These are phyloP conservation scores for Stegostoma tigrinum DNA, from an alignment of 2,113 vertebrate species.

Conservation along the genomic window DNA sequence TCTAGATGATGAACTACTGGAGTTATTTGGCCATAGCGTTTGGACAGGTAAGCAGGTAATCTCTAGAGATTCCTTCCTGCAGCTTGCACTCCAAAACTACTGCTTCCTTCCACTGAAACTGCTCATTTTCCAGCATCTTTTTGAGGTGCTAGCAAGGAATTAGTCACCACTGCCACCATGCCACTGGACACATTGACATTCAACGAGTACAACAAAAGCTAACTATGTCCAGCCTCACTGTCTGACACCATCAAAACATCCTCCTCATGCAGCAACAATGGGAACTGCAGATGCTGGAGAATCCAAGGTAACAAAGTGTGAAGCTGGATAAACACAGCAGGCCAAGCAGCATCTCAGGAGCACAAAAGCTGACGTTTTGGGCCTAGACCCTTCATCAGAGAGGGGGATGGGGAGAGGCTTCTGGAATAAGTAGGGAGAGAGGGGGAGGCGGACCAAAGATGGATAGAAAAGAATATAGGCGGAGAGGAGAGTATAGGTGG, in stretches of 20 bases:
- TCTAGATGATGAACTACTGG: neutral
- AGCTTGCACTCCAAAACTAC: neutral
- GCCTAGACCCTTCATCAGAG: too few relatives aligned
- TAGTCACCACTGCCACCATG: neutral
- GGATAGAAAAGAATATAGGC: too few relatives aligned
- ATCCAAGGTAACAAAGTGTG: too few relatives aligned
- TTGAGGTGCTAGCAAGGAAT: neutral
- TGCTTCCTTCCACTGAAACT: neutral
- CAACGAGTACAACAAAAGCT: neutral
- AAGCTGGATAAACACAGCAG: too few relatives aligned
- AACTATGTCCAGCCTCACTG: neutral
- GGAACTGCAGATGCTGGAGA: too few relatives aligned
- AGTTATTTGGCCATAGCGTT: neutral
- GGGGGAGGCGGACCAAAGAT: too few relatives aligned
- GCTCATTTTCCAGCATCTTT: neutral
- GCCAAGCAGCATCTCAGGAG: too few relatives aligned
- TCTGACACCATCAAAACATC: neutral
- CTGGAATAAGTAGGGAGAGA: too few relatives aligned
- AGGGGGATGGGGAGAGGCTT: too few relatives aligned
- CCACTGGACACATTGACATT: neutral
- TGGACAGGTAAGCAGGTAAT: neutral
- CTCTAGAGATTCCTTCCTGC: neutral
- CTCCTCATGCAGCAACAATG: neutral
- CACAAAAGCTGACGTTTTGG: too few relatives aligned
- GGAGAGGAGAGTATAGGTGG: too few relatives aligned